These are phyloP conservation scores for Diabrotica undecimpunctata DNA, from an alignment of 1,140 invertebrate species.

Conservation along the genomic window DNA sequence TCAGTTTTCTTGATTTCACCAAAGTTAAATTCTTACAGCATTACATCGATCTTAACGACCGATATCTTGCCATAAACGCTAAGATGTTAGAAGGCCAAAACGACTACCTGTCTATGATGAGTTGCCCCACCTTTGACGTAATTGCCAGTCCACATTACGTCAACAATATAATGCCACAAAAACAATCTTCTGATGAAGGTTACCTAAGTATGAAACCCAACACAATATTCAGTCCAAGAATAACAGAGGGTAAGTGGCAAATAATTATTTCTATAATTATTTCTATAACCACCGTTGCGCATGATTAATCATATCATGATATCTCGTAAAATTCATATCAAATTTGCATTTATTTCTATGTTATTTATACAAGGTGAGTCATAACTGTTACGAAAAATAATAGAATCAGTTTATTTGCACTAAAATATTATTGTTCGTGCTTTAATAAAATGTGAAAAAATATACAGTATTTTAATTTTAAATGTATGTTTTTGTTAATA, in stretches of 20 bases:
- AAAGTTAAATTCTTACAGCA: conserved; percentile 58
- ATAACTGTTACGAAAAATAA: background rate
- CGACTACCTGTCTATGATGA: conserved; percentile 75
- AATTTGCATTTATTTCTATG: background rate
- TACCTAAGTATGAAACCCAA: conserved; percentile 48
- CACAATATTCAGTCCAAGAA: conserved; percentile 48
- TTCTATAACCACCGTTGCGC: too few species aligned
- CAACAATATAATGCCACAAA: conserved; percentile 43
- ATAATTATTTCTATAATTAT: background rate
- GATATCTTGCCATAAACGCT: conserved; percentile 70
- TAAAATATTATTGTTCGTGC: background rate
- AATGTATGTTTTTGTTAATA: too few species aligned
- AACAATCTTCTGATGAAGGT: conserved; percentile 41
- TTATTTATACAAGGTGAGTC: background rate
- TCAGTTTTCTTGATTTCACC: too few species aligned
- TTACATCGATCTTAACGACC: conserved; percentile 78
- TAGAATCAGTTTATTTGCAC: background rate
- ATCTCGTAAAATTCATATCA: background rate
- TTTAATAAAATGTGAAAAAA: too few species aligned
- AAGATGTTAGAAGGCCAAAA: conserved; percentile 52
- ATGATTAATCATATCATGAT: background rate
- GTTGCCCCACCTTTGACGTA: conserved; percentile 63
- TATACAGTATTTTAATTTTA: too few species aligned
- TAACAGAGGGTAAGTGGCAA: conserved; percentile 6
- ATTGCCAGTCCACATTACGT: conserved; percentile 56